Evolutionary conservation across 2,888 invertebrate genomes (phyloP).

Genomic region (Cosmorhoe ocellata): DNA sequence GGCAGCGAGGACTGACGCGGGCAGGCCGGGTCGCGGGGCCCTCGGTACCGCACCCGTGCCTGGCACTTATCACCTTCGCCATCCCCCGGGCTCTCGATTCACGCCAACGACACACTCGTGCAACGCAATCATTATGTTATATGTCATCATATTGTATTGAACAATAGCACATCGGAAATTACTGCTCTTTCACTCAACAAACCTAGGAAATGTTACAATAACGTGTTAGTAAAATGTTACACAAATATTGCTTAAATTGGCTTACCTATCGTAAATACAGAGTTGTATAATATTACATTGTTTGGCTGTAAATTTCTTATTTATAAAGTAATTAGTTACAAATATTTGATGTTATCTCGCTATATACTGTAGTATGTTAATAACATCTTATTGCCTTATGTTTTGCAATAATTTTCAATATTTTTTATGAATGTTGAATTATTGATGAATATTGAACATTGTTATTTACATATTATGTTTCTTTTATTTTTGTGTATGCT

Average conservation of each 20-base stretch:
- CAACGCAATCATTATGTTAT: background rate
- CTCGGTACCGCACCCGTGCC: constrained; percentile 39
- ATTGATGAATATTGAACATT: background rate
- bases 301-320: constrained; percentile 30
- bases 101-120: constrained; percentile 20
- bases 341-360: constrained; percentile 18
- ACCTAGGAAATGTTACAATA: constrained; percentile 27
- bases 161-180: background rate
- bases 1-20: constrained; percentile 77
- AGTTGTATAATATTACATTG: constrained; percentile 17
- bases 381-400: too few species aligned
- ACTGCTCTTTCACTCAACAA: constrained; percentile 1
- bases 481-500: background rate
- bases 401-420: too few species aligned
- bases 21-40: constrained; percentile 41
- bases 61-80: constrained; percentile 25
- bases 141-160: constrained; percentile 1
- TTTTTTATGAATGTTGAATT: too few species aligned
- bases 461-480: constrained; percentile 1
- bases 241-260: constrained; percentile 8
- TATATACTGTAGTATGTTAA: background rate
- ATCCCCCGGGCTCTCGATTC: constrained; percentile 30
- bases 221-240: too few species aligned
- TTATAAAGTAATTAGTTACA: constrained; percentile 11
- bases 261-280: constrained; percentile 18